Evolutionary conservation across 2,113 vertebrate genomes (phyloP), one percentile per base, ranked within the genome.

Genomic region (Gymnocephalus cernua): DNA sequence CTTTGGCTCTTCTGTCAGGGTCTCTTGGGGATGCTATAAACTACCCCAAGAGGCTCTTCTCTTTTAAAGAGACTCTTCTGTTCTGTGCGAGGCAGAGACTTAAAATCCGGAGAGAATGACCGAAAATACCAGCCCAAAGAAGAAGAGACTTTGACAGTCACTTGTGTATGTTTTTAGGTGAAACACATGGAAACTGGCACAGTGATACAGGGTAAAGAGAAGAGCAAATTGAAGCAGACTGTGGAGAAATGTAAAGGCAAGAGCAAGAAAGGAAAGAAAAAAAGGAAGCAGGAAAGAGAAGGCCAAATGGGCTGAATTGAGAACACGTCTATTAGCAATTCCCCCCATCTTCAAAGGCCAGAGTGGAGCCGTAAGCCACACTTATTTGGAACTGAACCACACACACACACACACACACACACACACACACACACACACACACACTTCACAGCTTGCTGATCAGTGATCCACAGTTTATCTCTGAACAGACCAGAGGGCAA

Each of bases 291-390:
- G 29, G 16, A 80, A 19, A 69, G 50, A 41, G 19, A 21, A 69
- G 15, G 38, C 45, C 48, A 16, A 48, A 56, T 44, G 63, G 50
- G 21, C 53, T 32, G 11, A 29, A 32, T 71, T 35, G 64, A 88
- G 73, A 89, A 90, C 94, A 78, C 91, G 88, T 81, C 86, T 76
- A 88, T 90, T 86, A 86, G 78, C 76, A 87, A 89, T 94, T 89
- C 82, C 77, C 54, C 41, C 61, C 91, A 85, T 77, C 92, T 88
- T 92, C 75, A 91, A 92, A 94, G 92, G 68, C 69, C 80, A 85
- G 76, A 56, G 69, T 44, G 86, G 87, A 89, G 32, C 71, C 56
- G 62, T 73, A 89, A 91, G 50, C 83, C 83, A 90, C 79, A 83
- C 63, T 58, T 67, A 95, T 84, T 62, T 81, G 74, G 74, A 41